Conservation (phyloP, 2,113 vertebrate species). For the Leptobrachium ailaonicum region DNA sequence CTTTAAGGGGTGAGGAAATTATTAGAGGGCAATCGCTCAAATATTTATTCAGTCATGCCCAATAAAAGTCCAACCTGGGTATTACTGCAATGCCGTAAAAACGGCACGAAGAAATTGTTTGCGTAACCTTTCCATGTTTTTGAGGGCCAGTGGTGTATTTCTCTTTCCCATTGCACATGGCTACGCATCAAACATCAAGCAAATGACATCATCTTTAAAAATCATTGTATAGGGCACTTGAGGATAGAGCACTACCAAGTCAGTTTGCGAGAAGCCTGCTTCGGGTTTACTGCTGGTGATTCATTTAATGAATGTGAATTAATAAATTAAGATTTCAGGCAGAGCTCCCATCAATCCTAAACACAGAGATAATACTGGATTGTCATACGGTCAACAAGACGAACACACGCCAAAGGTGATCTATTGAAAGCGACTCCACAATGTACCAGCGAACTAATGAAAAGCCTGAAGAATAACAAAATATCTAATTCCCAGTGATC, state of each 20-base stretch:
- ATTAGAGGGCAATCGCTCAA: background rate
- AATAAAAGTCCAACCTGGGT: background rate
- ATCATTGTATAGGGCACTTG: conserved; percentile 2
- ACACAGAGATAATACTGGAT: background rate
- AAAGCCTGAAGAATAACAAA: too few species aligned
- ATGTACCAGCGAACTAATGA: too few species aligned
- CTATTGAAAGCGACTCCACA: background rate
- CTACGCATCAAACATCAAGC: background rate
- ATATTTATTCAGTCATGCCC: background rate
- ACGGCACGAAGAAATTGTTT: background rate
- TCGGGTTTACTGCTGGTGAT: conserved; percentile 32
- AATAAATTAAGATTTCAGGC: conserved; percentile 37
- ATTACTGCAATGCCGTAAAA: background rate
- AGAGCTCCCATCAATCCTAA: conserved; percentile 31
- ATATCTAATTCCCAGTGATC: too few species aligned
- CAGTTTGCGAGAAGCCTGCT: background rate
- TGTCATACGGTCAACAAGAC: background rate
- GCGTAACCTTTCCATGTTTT: background rate
- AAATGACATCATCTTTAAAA: background rate
- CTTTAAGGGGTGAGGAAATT: background rate
- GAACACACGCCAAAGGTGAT: conserved; percentile 3
- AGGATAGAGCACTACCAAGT: conserved; percentile 6
- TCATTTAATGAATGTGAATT: conserved; percentile 32
- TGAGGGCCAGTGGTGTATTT: background rate
- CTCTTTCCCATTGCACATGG: background rate